Base-by-base conservation (phyloP, 92 coral and sea anemone species). In the Epizoanthus rinbou region DNA sequence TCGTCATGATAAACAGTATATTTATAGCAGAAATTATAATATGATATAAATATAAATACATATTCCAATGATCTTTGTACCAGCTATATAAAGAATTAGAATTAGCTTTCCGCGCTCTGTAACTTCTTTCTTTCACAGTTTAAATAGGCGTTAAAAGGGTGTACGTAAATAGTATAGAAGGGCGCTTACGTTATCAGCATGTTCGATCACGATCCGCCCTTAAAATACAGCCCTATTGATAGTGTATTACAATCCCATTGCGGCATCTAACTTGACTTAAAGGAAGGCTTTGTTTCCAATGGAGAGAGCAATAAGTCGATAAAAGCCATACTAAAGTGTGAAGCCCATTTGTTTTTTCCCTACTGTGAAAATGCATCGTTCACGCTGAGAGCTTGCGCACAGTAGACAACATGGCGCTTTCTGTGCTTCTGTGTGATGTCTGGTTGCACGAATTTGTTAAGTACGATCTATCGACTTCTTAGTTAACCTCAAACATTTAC, bases 351-450 rank as follows among this genome's bases (percentile, higher is more conserved):
- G 33, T 0, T 24, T 43, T 71, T 67, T 69, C 39, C 74, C 39
- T 39, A 71, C 76, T 71, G 76, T 71, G 76, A 53, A 39, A 11
- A 71, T 41, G 57, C 58, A 41, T 71, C 57, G 28, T 47, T 71
- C 76, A 71, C 50, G 76, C 76, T 71, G 76, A 71, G 58, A 71
- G 43, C 10, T 10, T 50, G 3, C 54, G 8, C 15, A 50, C 14
- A 9, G 54, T 50, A 50, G 54, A 50, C 54, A 50, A 50, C 15
- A 50, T 50, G 54, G 54, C 54, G 54, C 54, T 50, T 13, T 50
- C 16, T 50, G 16, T 43, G 54, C 41, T 8, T 23, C 16, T 25
- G 15, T 64, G 15, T 5, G 11, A 3, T 63, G 7, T 23, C 54
- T 19, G 17, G 17, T 71, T 19, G 35, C 76, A 71, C 76, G 76